Evolutionary conservation across 2,888 invertebrate species (phyloP), one percentile per base, ranked within the genome.

Genomic region (Leptopterna dolabrata): DNA sequence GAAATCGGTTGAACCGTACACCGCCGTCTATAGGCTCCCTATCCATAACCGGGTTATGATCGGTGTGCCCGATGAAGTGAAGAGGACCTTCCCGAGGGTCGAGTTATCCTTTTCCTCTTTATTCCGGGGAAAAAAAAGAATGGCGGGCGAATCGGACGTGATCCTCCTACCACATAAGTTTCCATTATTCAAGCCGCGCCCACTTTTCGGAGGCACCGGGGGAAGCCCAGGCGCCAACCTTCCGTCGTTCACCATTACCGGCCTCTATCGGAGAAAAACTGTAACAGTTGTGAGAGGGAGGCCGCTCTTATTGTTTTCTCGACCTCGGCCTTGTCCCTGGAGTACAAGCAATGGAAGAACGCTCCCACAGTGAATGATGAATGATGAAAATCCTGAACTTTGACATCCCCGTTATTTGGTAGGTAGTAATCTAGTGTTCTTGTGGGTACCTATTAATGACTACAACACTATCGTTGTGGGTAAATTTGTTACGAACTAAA

Each of bases 181-280:
- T 83, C 83, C 83, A 83, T 83, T 83, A 83, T 83, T 83, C 83
- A 83, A 70, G 27, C 55, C 81, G 55, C 55, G 81, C n/a, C 27
- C 13, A n/a, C 45, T 45, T 29, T n/a, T 13, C 19, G 2, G 24
- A 11, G 78, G 4, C 11, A 41, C 29, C 43, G 41, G 43, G 43
- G 43, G 41, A 78, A 63, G 19, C 63, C 47, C 13, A 24, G 63
- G 9, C 4, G 13, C 13, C 47, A 2, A 6, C 43, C 6, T 11
- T 43, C 63, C 63, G 63, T 63, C 63, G 27, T 24, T 63, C 63
- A 27, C 63, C 63, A 24, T 63, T 63, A 63, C 19, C 63, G 78
- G 45, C 45, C 78, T 43, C 43, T 45, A 78, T 24, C 78, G 78
- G 45, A 27, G 63, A 63, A 78, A 78, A 78, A 78, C 41, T 78